Conservation (phyloP, 2,797 vertebrate genomes). For the Pantherophis alleghaniensis region DNA sequence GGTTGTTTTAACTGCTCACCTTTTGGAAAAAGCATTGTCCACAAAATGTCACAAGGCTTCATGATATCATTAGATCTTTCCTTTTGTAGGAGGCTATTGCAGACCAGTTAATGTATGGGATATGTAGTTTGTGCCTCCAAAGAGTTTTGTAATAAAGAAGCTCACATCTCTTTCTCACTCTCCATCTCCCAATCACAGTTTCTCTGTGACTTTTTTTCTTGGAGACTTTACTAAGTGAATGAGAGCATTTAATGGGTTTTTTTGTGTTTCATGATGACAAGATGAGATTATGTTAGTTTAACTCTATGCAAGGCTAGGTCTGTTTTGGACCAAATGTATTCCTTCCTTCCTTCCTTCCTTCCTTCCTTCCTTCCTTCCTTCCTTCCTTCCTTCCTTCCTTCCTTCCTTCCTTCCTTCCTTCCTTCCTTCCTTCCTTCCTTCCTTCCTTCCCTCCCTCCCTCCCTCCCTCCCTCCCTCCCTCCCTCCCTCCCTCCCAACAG, state of each 20-base stretch:
- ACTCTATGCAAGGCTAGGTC: background rate
- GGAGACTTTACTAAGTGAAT: background rate
- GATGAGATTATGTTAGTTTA: background rate
- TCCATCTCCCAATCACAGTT: background rate
- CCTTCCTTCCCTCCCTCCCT: too few relatives aligned
- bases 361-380: too few relatives aligned
- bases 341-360: background rate
- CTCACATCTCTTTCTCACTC: background rate
- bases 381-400: background rate
- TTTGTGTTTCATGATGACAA: background rate
- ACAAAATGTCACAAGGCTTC: background rate
- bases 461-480: too few relatives aligned
- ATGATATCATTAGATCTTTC: background rate
- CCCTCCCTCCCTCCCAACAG: background rate
- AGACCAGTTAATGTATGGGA: slow-evolving; percentile 42
- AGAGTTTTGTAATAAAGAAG: background rate
- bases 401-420: background rate
- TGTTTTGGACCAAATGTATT: background rate
- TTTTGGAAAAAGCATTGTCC: background rate
- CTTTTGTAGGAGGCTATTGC: slow-evolving; percentile 36
- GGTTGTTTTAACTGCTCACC: background rate
- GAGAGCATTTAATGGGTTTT: background rate
- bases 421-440: background rate
- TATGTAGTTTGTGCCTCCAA: background rate
- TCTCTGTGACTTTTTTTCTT: background rate